Base-by-base conservation (phyloP, 2,113 vertebrate species). In the Gorsachius goisagi region DNA sequence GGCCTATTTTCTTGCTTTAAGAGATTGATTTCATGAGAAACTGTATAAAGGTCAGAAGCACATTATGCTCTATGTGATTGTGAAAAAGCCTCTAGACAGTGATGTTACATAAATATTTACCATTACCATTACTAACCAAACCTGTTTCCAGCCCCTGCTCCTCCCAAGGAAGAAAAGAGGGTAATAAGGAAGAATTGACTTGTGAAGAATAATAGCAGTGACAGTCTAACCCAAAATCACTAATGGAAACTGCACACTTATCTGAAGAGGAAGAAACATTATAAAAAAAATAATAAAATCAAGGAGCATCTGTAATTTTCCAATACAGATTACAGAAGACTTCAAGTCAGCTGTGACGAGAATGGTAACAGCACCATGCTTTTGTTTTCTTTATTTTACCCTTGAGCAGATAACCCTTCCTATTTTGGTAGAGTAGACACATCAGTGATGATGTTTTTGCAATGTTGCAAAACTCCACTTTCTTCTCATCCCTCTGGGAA, bases 351-450 rank as follows among this genome's bases (percentile, higher is more conserved):
- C 78, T 82, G 59, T 79, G 79, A 82, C 90, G 93, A 92, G 82
- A 90, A 73, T 14, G 37, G 85, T 82, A 96, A 91, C 76, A 90
- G 63, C n/a, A 80, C 15, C 26, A 79, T 39, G 67, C 56, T 90
- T 94, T 92, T 96, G 84, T 96, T 97, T 95, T 96, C 90, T 94
- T 96, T 89, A 85, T 89, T 88, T 94, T 96, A 96, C 77, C 89
- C 96, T 97, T 95, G 94, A 96, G 86, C 60, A 91, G 91, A 97
- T 95, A 96, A 97, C 93, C 89, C 96, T 93, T 82, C 72, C 60
- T 90, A 74, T 87, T 96, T 87, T 89, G 49, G 56, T 91, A 59
- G 16, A 80, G 49, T 12, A 84, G 86, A 89, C 77, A 63, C 26
- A 52, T 62, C 2, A 8, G 56, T 41, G 52, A 96, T 81, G 59